These are phyloP conservation scores for Drosophila diplacantha DNA, from an alignment of 2,888 invertebrate genomes.

Conservation along the genomic window DNA sequence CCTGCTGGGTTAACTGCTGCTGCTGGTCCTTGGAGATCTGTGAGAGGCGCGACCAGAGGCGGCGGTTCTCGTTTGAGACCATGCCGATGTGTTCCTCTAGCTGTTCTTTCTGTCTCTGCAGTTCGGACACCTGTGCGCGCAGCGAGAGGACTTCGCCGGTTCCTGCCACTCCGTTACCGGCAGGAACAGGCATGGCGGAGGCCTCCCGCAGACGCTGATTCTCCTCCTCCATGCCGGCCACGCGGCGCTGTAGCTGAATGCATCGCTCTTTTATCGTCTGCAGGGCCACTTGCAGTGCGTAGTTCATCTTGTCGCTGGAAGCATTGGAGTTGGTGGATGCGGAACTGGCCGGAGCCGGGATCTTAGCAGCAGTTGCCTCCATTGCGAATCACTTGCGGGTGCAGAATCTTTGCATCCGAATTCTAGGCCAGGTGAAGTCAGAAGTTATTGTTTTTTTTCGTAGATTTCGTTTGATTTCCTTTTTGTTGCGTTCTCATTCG, in stretches of 20 bases:
- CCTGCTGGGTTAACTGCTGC: slow-evolving; percentile 9
- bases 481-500: slow-evolving; percentile 41
- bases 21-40: slow-evolving; percentile 81
- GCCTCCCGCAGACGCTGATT: slow-evolving; percentile 81
- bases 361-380: slow-evolving; percentile 39
- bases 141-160: slow-evolving; percentile 76
- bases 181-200: slow-evolving; percentile 5
- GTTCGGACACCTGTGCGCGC: slow-evolving; percentile 83
- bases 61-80: slow-evolving; percentile 89
- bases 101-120: slow-evolving; percentile 86
- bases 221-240: slow-evolving; percentile 85
- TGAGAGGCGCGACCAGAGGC: slow-evolving; percentile 86
- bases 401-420: not conserved
- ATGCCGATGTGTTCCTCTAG: slow-evolving; percentile 87
- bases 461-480: slow-evolving; percentile 14
- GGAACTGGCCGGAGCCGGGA: slow-evolving; percentile 16
- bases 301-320: slow-evolving; percentile 54
- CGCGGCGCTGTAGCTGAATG: slow-evolving; percentile 84
- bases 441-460: slow-evolving; percentile 10
- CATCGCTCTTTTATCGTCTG: slow-evolving; percentile 91
- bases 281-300: slow-evolving; percentile 83
- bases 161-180: slow-evolving; percentile 5
- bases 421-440: not conserved
- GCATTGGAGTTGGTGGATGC: slow-evolving; percentile 4
- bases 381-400: slow-evolving; percentile 22